Base-by-base conservation (phyloP, 2,888 invertebrate genomes). In the Limnephilus lunatus region DNA sequence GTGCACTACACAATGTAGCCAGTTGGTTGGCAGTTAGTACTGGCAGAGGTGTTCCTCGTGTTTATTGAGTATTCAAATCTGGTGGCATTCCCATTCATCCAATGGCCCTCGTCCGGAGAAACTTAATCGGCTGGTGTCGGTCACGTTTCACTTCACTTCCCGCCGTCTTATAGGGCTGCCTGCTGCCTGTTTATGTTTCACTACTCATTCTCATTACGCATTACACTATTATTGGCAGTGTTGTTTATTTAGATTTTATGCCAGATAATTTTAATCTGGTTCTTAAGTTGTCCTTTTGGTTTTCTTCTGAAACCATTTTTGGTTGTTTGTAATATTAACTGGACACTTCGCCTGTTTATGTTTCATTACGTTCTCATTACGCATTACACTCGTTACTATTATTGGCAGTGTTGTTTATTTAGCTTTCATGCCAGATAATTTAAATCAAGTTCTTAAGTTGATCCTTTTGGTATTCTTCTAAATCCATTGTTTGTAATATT, bases 51-150 rank as follows among this genome's bases (percentile, higher is more conserved):
- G 48, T 44, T 86, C 86, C 53, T 86, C 53, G 53, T 32, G 87
- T 14, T 87, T 87, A 87, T 87, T 87, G 87, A 32, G 53, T 53
- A 87, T 87, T 87, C 87, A 25, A 53, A 68, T 68, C 87, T 87
- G 53, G 68, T 87, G 87, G 87, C 68, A 53, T 53, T 87, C 32
- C 68, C 68, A 68, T 68, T 25, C n/a, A 68, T 68, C 30, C 39
- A 44, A 86, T 48, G 86, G 86, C n/a, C 30, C 48, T 86, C 86
- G 86, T 86, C 39, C 86, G 86, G 86, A 86, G 86, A 44, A 83
- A 83, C 15, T 83, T 83, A 14, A 35, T 83, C 83, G 83, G 83
- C 32, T 83, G 83, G 83, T 32, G 83, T 31, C 83, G 32, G 83
- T 83, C 83, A 83, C 83, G 83, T 35, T 25, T 83, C 83, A 32